These are phyloP conservation scores for Neodiprion lecontei DNA, from an alignment of 1,140 invertebrate genomes.

Conservation along the genomic window DNA sequence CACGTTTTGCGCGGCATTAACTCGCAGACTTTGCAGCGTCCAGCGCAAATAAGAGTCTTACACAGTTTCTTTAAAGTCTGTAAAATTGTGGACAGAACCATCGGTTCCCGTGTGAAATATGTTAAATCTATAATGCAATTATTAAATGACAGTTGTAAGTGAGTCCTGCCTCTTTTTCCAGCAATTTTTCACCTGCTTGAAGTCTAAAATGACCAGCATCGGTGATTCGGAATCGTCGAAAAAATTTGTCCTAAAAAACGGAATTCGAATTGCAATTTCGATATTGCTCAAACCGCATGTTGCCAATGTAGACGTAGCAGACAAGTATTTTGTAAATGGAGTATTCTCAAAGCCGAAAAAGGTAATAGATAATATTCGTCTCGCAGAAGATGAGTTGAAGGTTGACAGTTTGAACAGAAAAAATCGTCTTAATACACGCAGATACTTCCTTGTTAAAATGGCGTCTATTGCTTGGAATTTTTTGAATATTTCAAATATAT, in stretches of 20 bases:
- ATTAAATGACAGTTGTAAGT: too few species aligned
- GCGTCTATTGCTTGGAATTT: constrained; percentile 36
- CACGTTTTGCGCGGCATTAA: too few species aligned
- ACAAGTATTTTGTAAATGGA: background rate
- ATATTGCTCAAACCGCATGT: constrained; percentile 28
- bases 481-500: constrained; percentile 30
- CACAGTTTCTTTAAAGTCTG: too few species aligned
- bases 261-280: constrained; percentile 29
- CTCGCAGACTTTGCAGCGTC: too few species aligned
- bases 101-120: too few species aligned
- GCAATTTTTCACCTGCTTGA: constrained; percentile 22
- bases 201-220: constrained; percentile 16
- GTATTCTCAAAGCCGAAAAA: background rate
- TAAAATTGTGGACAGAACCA: too few species aligned
- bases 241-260: constrained; percentile 28
- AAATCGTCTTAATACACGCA: constrained; percentile 15
- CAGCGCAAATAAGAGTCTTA: too few species aligned
- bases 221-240: constrained; percentile 15
- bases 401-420: background rate
- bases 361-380: background rate
- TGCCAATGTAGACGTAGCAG: background rate
- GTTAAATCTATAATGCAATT: too few species aligned
- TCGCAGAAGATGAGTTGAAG: background rate
- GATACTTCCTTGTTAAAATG: constrained; percentile 34
- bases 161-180: background rate